Conservation (phyloP, 2,113 vertebrate genomes). For the Turnix velox region DNA sequence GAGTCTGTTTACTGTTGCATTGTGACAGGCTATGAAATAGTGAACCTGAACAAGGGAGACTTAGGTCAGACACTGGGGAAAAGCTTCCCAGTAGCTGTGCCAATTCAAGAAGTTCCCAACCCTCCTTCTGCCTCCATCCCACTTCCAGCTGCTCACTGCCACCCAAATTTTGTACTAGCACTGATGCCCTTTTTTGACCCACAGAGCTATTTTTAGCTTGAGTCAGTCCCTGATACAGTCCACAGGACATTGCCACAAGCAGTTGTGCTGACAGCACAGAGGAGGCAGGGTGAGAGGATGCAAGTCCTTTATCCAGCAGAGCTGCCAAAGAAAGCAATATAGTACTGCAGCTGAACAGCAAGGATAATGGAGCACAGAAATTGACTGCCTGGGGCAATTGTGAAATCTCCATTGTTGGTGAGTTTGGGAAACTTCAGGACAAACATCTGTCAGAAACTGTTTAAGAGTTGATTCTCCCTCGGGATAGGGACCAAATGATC, state of each 20-base stretch:
- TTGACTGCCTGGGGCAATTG: background rate
- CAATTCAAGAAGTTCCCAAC: background rate
- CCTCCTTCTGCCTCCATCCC: background rate
- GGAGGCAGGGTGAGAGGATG: background rate
- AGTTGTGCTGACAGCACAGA: background rate
- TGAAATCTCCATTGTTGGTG: conserved; percentile 6
- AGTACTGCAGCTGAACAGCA: background rate
- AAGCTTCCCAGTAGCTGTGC: background rate
- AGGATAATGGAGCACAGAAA: background rate
- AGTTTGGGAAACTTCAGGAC: background rate
- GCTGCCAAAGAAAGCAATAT: background rate
- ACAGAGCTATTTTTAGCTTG: background rate
- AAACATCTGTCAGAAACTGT: background rate
- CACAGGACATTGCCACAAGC: background rate
- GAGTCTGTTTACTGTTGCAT: background rate
- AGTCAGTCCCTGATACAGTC: background rate
- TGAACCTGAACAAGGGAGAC: background rate
- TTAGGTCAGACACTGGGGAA: background rate
- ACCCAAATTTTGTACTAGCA: background rate
- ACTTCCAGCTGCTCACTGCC: background rate
- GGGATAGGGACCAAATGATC: background rate
- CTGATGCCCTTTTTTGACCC: background rate
- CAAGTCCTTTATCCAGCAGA: background rate
- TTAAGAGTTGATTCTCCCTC: background rate
- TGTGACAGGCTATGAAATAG: background rate